Percentiles rank a stretch among this genome's conserved stretches.
Conservation (phyloP, 2,113 vertebrate genomes). For the Balaeniceps rex region DNA sequence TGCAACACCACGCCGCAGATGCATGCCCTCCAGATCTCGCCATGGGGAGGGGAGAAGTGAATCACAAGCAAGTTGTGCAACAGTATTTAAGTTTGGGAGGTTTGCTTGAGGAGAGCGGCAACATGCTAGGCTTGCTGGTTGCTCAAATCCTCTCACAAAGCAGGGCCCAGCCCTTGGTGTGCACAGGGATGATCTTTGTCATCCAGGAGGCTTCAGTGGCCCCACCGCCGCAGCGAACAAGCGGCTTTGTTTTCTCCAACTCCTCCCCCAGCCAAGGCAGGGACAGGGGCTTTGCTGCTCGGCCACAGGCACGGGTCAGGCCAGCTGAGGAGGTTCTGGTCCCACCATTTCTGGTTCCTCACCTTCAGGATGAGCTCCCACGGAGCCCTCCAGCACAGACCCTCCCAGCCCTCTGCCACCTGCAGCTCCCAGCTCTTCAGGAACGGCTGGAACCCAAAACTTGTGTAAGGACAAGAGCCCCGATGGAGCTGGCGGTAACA, state of each 20-base stretch:
- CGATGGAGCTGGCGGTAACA: accelerated
- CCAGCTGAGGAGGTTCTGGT: neutral
- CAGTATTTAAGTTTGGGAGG: neutral
- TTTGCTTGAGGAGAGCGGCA: neutral
- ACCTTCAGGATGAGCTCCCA: neutral
- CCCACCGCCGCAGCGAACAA: neutral
- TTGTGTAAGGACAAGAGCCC: neutral
- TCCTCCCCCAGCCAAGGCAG: neutral
- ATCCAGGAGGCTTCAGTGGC: neutral
- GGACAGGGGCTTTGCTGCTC: neutral
- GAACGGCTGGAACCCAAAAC: neutral
- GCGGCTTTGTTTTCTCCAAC: neutral
- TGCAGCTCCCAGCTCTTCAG: neutral
- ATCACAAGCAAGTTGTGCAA: neutral
- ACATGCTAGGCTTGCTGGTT: neutral
- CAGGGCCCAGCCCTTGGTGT: neutral
- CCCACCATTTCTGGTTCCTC: neutral
- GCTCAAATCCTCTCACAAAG: neutral
- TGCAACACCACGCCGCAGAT: accelerated
- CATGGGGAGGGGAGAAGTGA: neutral
- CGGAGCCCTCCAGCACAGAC: neutral
- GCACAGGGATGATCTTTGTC: neutral
- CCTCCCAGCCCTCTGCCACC: neutral
- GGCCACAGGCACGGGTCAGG: accelerated
- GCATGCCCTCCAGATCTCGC: neutral